These are phyloP conservation scores for Cacajao melanocephalus DNA, from an alignment of 2,797 vertebrate species.

Conservation along the genomic window DNA sequence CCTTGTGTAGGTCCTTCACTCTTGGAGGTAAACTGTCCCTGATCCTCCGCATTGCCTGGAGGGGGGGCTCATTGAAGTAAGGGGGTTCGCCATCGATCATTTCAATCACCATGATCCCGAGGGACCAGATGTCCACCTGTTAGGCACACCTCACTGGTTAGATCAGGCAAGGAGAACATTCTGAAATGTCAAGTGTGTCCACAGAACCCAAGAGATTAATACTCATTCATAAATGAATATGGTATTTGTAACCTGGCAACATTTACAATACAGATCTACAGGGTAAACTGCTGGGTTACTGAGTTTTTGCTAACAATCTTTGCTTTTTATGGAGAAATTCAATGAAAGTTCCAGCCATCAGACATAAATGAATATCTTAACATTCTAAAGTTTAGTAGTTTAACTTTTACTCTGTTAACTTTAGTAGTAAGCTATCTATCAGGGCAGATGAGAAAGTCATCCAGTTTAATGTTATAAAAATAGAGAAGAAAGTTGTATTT, in stretches of 20 bases:
- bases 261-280: not conserved
- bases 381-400: not conserved
- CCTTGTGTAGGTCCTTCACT: constrained; percentile 97
- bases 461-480: not conserved
- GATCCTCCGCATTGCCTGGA: constrained; percentile 99
- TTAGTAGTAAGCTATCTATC: not conserved
- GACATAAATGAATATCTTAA: not conserved
- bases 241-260: not conserved
- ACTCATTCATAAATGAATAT: not conserved
- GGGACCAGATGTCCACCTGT: constrained; percentile 99
- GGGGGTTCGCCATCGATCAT: constrained; percentile 99
- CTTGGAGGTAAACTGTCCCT: constrained; percentile 96
- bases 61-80: constrained; percentile 98
- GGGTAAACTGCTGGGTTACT: not conserved
- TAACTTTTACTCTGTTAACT: not conserved
- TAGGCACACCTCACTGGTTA: constrained; percentile 48
- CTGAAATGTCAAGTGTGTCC: not conserved
- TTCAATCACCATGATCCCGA: constrained; percentile 99
- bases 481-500: not conserved
- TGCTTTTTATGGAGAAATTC: not conserved
- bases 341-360: not conserved
- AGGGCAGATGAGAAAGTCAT: not conserved
- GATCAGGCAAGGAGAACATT: not conserved
- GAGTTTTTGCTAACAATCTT: not conserved
- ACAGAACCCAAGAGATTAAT: not conserved